Conservation (phyloP, 2,797 vertebrate species). For the Rhinoraja longicauda region DNA sequence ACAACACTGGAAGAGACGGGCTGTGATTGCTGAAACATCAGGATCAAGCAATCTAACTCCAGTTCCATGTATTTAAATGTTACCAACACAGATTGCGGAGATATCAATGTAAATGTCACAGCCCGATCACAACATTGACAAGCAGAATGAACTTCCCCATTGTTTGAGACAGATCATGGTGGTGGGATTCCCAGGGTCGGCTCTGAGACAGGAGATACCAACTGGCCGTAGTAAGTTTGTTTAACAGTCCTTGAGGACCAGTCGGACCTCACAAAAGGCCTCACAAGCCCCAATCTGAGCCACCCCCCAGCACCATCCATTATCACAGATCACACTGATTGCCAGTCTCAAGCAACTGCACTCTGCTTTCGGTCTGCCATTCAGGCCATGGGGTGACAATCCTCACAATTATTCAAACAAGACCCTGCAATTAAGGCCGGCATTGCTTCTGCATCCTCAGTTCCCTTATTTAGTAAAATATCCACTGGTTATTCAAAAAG, state of each 20-base stretch:
- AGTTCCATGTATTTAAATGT: background rate
- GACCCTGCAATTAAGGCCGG: background rate
- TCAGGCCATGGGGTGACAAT: background rate
- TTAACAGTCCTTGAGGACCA: background rate
- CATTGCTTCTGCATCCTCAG: background rate
- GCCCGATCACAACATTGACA: background rate
- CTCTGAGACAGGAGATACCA: background rate
- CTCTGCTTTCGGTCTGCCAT: background rate
- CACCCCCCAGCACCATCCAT: background rate
- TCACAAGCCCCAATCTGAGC: background rate
- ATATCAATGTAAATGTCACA: background rate
- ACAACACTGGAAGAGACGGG: background rate
- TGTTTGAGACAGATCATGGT: background rate
- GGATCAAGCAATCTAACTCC: background rate
- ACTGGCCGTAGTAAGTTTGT: background rate
- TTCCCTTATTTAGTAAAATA: too few relatives aligned
- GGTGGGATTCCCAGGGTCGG: background rate
- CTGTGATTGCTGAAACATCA: background rate
- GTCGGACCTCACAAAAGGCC: background rate
- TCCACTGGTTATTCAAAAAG: too few relatives aligned
- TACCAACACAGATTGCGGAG: background rate
- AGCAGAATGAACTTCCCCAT: background rate
- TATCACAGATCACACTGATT: background rate
- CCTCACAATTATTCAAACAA: background rate
- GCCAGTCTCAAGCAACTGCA: background rate